A percentile compares a stretch with the other conserved stretches of the same genome.
Evolutionary conservation across 2,888 invertebrate species (phyloP).

Genomic region (Drosophila macrospina): DNA sequence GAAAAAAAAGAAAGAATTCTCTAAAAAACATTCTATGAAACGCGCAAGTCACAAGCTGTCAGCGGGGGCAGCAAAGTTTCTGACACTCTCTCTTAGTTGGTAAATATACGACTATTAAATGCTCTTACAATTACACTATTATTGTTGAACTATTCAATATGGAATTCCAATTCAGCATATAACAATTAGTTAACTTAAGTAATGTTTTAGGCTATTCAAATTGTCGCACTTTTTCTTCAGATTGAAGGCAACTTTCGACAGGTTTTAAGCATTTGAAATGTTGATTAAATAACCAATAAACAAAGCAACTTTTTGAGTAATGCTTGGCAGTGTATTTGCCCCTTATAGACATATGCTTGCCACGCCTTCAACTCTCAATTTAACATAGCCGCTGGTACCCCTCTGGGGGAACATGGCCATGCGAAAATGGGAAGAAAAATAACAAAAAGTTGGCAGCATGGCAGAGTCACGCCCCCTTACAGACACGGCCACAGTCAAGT

Average conservation of each 20-base stretch:
- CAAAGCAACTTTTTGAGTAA: neutral
- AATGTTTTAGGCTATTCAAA: neutral
- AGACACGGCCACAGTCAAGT: conserved; percentile 45
- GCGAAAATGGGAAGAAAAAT: conserved; percentile 17
- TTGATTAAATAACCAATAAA: conserved; percentile 6
- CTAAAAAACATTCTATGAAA: conserved; percentile 31
- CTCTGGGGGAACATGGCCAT: conserved; percentile 36
- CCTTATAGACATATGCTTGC: conserved; percentile 32
- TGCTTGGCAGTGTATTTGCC: conserved; percentile 27
- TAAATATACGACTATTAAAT: conserved; percentile 16
- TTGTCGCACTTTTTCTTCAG: neutral
- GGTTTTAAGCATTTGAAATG: too few species aligned
- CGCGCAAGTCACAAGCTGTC: conserved; percentile 51
- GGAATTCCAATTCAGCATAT: neutral
- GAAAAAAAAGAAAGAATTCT: conserved; percentile 28
- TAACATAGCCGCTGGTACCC: conserved; percentile 31
- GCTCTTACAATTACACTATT: conserved; percentile 8
- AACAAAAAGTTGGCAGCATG: conserved; percentile 35
- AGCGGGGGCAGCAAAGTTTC: conserved; percentile 20
- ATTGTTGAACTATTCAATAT: neutral
- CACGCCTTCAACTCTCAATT: conserved; percentile 32
- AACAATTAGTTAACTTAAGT: neutral
- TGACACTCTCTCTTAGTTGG: conserved; percentile 7
- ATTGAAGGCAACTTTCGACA: too few species aligned
- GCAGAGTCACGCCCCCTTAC: conserved; percentile 68